Evolutionary conservation across 1,140 invertebrate genomes (phyloP), one percentile per base, ranked within the genome.

Genomic region (Camponotus pennsylvanicus): DNA sequence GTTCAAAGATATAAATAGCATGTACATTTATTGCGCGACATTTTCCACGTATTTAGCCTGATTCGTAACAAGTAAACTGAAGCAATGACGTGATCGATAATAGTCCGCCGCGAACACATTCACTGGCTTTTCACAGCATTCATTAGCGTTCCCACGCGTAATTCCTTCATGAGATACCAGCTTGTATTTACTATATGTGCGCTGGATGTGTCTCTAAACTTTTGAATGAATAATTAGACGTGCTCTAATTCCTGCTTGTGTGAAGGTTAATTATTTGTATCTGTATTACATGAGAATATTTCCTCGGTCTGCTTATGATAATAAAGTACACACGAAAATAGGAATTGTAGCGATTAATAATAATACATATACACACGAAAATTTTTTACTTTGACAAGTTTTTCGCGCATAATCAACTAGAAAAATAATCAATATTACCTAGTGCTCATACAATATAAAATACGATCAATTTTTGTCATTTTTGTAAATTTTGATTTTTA

Each of bases 231-330:
- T 77, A 79, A 77, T 76, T 66, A 79, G n/a, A 40, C 21, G 40
- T 40, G 37, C 59, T 66, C 59, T 79, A 45, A 83, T 79, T 79
- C 37, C 40, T 52, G 40, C 45, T 64, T 66, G 59, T 57, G 32
- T 42, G 15, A 52, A 78, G 49, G 63, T 66, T 78, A 79, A 55
- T 78, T 85, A 85, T 85, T 52, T 79, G 45, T 13, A 21, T 42
- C 34, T 4, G 18, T 70, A 11, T 8, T 15, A 18, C 1, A 13
- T 18, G 77, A 79, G 34, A 55, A 32, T 64, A 27, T 27, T 27
- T 45, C 42, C 8, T 77, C 11, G 5, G 18, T 55, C 27, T 71
- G 69, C 27, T 18, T 11, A 32, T 34, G 9, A 42, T 63, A 64
- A 6, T n/a, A 4, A 45, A 45, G 15, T 13, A 9, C 6, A 21